Conservation (phyloP, 2,113 vertebrate species). For the Ochotona curzoniae region DNA sequence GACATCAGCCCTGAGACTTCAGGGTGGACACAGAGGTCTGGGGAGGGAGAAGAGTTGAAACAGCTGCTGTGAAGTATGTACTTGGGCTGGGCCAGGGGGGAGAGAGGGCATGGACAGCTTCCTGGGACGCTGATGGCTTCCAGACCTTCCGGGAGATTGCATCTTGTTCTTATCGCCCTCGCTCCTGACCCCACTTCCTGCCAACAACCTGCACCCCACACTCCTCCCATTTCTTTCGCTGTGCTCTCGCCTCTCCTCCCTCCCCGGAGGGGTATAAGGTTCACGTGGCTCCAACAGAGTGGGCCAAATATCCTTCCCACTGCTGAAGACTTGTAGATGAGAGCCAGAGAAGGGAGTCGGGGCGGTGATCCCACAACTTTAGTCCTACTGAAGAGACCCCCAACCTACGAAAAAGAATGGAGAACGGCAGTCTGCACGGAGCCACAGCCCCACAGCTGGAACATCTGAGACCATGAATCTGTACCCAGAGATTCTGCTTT, state of each 20-base stretch:
- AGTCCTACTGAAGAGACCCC: background rate
- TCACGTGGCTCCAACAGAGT: background rate
- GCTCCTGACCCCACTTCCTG: constrained; percentile 17
- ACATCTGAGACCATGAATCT: background rate
- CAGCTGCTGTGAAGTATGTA: constrained; percentile 71
- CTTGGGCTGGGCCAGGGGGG: constrained; percentile 17
- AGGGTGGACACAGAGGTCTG: constrained; percentile 55
- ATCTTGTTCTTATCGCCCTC: background rate
- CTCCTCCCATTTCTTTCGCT: background rate
- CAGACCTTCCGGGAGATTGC: constrained; percentile 31
- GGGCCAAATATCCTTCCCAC: background rate
- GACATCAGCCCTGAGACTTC: constrained; percentile 67
- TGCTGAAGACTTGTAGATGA: background rate
- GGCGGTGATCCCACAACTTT: background rate
- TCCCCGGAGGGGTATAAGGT: background rate
- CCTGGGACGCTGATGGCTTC: constrained; percentile 45
- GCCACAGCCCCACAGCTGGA: background rate
- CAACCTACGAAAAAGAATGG: too few relatives aligned
- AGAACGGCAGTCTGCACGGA: background rate
- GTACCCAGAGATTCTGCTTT: background rate
- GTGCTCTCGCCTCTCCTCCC: background rate
- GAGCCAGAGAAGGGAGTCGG: background rate
- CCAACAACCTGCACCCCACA: background rate
- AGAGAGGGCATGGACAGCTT: constrained; percentile 23
- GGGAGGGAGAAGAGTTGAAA: constrained; percentile 61